Evolutionary conservation across 2,797 vertebrate species (phyloP).

Genomic region (Ctenochaetus hawaiiensis): DNA sequence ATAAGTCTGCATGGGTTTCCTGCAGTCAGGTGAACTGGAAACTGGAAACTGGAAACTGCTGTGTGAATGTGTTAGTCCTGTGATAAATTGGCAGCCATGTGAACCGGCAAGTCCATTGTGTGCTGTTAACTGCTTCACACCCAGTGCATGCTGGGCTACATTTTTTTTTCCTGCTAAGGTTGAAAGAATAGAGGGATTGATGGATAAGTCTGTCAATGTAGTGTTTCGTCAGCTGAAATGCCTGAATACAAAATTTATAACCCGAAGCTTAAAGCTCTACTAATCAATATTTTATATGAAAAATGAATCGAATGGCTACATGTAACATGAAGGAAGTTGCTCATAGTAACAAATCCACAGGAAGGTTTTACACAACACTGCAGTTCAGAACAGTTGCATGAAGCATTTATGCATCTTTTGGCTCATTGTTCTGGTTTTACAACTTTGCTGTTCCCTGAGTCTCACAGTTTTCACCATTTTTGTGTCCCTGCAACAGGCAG

Average conservation of each 20-base stretch:
- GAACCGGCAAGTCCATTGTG: neutral
- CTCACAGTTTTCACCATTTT: too few species aligned
- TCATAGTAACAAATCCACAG: neutral
- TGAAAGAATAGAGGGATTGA: neutral
- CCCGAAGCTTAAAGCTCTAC: too few species aligned
- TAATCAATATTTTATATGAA: too few species aligned
- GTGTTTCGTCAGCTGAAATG: neutral
- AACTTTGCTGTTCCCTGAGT: too few species aligned
- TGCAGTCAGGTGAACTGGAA: neutral
- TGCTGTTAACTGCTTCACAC: neutral
- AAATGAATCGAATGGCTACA: too few species aligned
- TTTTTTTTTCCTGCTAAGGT: too few species aligned
- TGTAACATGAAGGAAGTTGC: too few species aligned
- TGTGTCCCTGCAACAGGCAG: too few species aligned
- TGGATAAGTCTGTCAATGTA: too few species aligned
- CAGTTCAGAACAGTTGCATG: too few species aligned
- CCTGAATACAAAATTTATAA: neutral
- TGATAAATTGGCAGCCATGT: neutral
- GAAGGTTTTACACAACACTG: neutral
- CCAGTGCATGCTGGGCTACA: neutral
- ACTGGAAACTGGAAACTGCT: neutral
- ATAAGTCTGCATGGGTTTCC: neutral
- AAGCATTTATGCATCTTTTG: neutral
- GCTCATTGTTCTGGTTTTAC: too few species aligned
- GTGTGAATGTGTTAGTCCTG: neutral